Base-by-base conservation (phyloP, 2,113 vertebrate species). In the Eleginops maclovinus region DNA sequence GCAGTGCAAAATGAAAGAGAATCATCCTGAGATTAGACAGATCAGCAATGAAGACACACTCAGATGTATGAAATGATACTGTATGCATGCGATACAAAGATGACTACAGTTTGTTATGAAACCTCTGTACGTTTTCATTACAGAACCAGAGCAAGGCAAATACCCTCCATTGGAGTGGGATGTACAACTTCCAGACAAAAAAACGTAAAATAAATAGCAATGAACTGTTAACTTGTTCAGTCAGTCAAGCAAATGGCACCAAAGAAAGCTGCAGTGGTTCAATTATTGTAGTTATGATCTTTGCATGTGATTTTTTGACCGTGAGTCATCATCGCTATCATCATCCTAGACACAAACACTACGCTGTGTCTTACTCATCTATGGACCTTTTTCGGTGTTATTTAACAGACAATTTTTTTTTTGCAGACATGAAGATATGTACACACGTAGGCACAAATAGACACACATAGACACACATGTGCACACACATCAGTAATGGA, bases 1-100 rank as follows among this genome's bases (percentile, higher is more conserved):
- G 73, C 61, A 77, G 67, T 41, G 55, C 67, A 47, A 83, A 90
- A 87, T 83, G 43, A 87, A 84, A 82, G 31, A 15, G 46, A 77
- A 83, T 47, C 84, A 49, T 75, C 78, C 71, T 59, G 87, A 80
- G 85, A 84, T 76, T 75, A 82, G 49, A 21, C 8, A 16, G 24
- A 70, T 50, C 56, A 83, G 59, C 69, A 31, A 41, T 0, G 3
- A 14, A 81, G 50, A 67, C 72, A 14, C 41, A 60, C 72, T 76
- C 21, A 66, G 76, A 46, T 70, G 60, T 71, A 60, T 9, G 13
- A 81, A 60, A 61, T 21, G 0, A 64, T 40, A 36, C 31, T 36
- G 31, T 36, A 11, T 41, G 31, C 31, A 63, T 22, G 44, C 21
- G 49, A 55, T 55, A 14, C 14, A 49, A 22, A 10, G 12, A 72